Evolutionary conservation across 2,888 invertebrate species (phyloP).

Genomic region (Cylloceria caligata): DNA sequence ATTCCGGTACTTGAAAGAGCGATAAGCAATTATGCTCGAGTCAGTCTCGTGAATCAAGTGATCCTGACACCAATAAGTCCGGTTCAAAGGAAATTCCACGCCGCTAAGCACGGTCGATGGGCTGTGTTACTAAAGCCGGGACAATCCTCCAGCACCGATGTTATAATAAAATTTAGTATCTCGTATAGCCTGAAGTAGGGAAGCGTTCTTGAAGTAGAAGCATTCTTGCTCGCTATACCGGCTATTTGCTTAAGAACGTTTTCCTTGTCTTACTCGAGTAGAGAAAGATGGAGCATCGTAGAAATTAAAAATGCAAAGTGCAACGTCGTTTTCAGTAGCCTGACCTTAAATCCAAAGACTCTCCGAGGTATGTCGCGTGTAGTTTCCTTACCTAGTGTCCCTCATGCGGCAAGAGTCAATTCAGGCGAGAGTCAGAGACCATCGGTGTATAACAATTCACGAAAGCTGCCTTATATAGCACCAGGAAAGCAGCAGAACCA

Average conservation of each 20-base stretch:
- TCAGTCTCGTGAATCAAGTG: slow-evolving; percentile 10
- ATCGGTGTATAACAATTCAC: slow-evolving; percentile 24
- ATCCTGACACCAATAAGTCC: slow-evolving; percentile 46
- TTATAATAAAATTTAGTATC: slow-evolving; percentile 56
- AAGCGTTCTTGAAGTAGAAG: neutral
- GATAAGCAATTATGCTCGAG: slow-evolving; percentile 11
- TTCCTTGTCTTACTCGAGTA: slow-evolving; percentile 50
- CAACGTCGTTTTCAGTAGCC: slow-evolving; percentile 7
- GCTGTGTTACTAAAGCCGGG: neutral
- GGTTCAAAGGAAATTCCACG: slow-evolving; percentile 50
- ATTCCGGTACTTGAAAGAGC: neutral
- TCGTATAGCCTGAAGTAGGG: slow-evolving; percentile 39
- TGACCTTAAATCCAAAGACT: slow-evolving; percentile 30
- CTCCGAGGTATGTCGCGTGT: neutral
- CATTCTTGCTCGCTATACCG: neutral
- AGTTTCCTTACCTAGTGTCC: neutral
- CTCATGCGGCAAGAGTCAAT: neutral
- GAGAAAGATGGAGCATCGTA: slow-evolving; percentile 37
- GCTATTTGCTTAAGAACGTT: slow-evolving; percentile 54
- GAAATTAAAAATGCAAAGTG: slow-evolving; percentile 73
- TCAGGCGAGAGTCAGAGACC: neutral
- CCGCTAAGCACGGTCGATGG: slow-evolving; percentile 34
- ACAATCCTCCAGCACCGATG: slow-evolving; percentile 32
- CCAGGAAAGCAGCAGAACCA: slow-evolving; percentile 17
- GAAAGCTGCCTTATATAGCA: slow-evolving; percentile 19